These are phyloP conservation scores for Galeopsomyia nigrocyanea DNA, from an alignment of 2,888 invertebrate genomes.

Conservation along the genomic window DNA sequence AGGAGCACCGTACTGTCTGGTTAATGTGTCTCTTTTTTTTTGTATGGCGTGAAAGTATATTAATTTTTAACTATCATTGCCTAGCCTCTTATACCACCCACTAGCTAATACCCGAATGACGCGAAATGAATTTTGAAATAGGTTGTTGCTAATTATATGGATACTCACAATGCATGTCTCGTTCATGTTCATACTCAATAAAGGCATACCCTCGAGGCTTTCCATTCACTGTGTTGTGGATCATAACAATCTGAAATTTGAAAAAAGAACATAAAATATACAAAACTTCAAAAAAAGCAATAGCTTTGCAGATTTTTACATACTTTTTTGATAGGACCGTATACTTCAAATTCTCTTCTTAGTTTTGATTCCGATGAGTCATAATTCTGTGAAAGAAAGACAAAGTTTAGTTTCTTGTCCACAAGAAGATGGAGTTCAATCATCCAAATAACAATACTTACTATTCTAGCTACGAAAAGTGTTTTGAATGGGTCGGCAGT, in stretches of 20 bases:
- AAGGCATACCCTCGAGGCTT: conserved; percentile 99
- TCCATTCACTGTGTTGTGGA: conserved; percentile 86
- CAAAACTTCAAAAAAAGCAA: neutral
- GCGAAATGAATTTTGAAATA: conserved; percentile 21
- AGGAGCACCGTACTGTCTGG: conserved; percentile 58
- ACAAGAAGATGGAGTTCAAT: conserved; percentile 4
- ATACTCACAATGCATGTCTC: conserved; percentile 99
- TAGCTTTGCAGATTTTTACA: neutral
- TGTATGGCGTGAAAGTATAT: conserved; percentile 57
- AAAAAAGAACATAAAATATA: neutral
- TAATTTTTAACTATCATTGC: conserved; percentile 56
- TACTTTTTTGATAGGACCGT: conserved; percentile 95
- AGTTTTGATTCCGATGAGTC: conserved; percentile 99
- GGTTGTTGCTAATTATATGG: conserved; percentile 31
- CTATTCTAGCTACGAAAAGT: conserved; percentile 95
- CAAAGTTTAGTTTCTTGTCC: conserved; percentile 8
- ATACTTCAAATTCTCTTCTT: conserved; percentile 97
- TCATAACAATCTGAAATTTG: conserved; percentile 82
- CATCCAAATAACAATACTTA: conserved; percentile 71
- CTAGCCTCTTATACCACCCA: conserved; percentile 50
- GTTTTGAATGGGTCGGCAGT: conserved; percentile 97
- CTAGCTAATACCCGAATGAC: conserved; percentile 32
- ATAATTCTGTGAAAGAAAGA: conserved; percentile 83
- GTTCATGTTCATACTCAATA: conserved; percentile 98
- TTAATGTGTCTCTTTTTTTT: conserved; percentile 50